Conservation (phyloP, 2,797 vertebrate species). For the Melanotaenia maccullochi region DNA sequence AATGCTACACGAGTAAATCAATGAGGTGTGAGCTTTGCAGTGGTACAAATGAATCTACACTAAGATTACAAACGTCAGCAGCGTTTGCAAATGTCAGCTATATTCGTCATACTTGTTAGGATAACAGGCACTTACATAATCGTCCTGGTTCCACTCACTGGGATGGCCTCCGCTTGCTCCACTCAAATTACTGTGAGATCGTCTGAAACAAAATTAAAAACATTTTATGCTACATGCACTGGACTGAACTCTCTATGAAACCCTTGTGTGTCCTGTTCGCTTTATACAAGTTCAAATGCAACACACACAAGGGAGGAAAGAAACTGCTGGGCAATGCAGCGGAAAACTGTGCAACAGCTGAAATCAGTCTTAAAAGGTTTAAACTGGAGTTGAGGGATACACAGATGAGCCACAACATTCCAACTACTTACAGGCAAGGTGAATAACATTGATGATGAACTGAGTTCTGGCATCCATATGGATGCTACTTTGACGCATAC, state of each 20-base stretch:
- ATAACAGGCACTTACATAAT: conserved; percentile 85
- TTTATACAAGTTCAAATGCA: conserved; percentile 3
- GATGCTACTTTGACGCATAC: neutral
- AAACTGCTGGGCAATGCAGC: conserved; percentile 21
- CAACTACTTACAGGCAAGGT: neutral
- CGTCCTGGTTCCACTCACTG: conserved; percentile 90
- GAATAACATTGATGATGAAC: neutral
- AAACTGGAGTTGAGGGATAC: conserved; percentile 17
- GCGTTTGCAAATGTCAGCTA: conserved; percentile 45
- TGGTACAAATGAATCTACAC: conserved; percentile 30
- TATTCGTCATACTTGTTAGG: conserved; percentile 33
- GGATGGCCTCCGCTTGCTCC: conserved; percentile 86
- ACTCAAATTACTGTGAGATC: conserved; percentile 86
- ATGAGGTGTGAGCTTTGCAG: conserved; percentile 33
- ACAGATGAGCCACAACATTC: neutral
- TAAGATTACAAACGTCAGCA: conserved; percentile 33
- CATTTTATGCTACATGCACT: conserved; percentile 12
- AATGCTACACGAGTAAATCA: conserved; percentile 42
- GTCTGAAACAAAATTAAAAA: conserved; percentile 77
- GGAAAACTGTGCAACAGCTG: conserved; percentile 22
- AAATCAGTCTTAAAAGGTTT: conserved; percentile 7
- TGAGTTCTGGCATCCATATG: neutral
- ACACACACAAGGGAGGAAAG: conserved; percentile 7
- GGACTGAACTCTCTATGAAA: conserved; percentile 8
- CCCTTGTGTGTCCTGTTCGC: neutral